phyloP scores from a whole-genome alignment of 2,797 vertebrate genomes.

The Halcyon badia region DNA sequence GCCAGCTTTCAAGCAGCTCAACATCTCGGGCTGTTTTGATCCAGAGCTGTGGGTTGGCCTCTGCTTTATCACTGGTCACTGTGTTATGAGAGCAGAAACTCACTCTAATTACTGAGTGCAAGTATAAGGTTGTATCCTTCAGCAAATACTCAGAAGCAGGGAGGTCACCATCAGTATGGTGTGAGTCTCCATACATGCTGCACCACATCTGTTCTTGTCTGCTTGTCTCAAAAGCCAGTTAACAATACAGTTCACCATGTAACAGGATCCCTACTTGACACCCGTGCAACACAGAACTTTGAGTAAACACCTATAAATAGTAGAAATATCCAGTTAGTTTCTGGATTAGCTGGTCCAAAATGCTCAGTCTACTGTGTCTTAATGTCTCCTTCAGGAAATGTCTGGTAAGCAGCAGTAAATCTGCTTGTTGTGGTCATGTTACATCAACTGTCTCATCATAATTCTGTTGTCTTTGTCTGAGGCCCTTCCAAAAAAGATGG shows the following conservation, averaged over 20 bases:
- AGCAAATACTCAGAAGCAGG: neutral
- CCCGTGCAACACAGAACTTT: neutral
- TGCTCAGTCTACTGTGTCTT: neutral
- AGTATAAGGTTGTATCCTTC: neutral
- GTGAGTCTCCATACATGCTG: neutral
- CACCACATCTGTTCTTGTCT: neutral
- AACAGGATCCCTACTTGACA: neutral
- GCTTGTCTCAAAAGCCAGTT: neutral
- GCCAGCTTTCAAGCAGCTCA: neutral
- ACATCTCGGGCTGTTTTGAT: neutral
- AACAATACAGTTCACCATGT: neutral
- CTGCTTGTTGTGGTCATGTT: neutral
- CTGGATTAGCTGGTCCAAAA: neutral
- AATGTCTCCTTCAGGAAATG: neutral
- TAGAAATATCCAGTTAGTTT: neutral
- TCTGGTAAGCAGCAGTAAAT: neutral
- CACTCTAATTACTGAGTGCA: neutral
- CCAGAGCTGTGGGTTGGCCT: neutral
- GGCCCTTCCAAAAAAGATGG: neutral
- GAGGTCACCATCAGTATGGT: neutral
- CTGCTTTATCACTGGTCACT: neutral
- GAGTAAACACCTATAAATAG: neutral
- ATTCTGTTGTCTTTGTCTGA: neutral
- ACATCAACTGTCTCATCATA: neutral
- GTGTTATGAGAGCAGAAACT: neutral